Percentiles rank a stretch among this genome's conserved stretches.
phyloP scores from a whole-genome alignment of 2,888 invertebrate species.

The Rotaria macrura region DNA sequence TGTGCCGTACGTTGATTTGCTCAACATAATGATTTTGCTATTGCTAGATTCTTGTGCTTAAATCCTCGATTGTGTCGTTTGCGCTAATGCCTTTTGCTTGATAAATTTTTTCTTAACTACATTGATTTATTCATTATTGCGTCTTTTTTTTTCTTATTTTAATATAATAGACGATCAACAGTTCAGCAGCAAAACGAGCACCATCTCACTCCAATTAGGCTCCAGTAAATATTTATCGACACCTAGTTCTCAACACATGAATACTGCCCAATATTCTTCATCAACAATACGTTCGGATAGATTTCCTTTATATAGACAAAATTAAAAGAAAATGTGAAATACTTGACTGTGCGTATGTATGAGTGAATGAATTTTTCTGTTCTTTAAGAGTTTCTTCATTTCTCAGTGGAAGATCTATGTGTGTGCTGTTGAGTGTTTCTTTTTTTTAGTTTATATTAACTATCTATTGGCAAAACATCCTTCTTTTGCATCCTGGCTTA shows the following conservation, averaged over 20 bases:
- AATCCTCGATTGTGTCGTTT: background rate
- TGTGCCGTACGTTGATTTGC: background rate
- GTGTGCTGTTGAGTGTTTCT: background rate
- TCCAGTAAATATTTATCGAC: constrained; percentile 9
- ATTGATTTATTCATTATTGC: background rate
- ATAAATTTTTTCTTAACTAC: background rate
- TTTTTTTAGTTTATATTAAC: background rate
- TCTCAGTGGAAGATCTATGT: background rate
- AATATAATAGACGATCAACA: background rate
- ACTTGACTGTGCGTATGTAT: background rate
- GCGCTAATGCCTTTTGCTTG: background rate
- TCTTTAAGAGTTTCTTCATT: background rate
- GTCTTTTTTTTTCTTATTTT: background rate
- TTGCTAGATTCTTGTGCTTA: background rate
- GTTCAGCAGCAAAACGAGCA: constrained; percentile 13
- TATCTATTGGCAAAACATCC: background rate
- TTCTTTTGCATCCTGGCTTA: background rate
- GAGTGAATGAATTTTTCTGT: background rate
- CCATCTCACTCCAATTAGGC: constrained; percentile 22
- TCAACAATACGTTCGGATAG: constrained; percentile 2
- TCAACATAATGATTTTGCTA: background rate
- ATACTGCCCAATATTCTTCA: background rate
- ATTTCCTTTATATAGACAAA: constrained; percentile 11
- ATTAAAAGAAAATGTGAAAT: background rate
- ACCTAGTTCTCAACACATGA: background rate